phyloP scores from a whole-genome alignment of 2,797 vertebrate genomes.

The Clarias fuscus region DNA sequence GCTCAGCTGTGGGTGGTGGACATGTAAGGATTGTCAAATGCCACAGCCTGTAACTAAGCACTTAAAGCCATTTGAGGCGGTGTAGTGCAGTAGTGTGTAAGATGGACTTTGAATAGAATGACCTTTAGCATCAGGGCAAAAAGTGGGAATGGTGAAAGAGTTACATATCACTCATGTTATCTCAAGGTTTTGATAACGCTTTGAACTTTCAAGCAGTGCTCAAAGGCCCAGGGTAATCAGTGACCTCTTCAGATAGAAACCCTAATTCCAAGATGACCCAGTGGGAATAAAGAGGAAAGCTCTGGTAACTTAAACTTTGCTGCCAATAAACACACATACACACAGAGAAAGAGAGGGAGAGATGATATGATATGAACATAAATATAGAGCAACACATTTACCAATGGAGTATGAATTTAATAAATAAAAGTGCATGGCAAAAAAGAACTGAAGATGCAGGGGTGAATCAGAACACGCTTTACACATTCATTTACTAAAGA shows the following conservation, averaged over 20 bases:
- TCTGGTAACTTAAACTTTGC: neutral
- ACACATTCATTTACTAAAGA: neutral
- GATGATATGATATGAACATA: neutral
- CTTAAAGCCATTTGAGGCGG: neutral
- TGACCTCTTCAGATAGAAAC: constrained; percentile 1
- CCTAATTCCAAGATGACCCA: neutral
- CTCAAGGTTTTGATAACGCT: constrained; percentile 16
- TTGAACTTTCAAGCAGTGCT: neutral
- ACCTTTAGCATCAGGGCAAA: constrained; percentile 24
- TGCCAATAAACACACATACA: neutral
- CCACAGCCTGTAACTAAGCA: neutral
- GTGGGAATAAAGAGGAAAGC: constrained; percentile 6
- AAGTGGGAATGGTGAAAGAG: neutral
- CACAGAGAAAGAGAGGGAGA: neutral
- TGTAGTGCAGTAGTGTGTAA: constrained; percentile 1
- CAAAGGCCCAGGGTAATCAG: constrained; percentile 3
- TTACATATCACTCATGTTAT: neutral
- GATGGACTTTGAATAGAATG: constrained; percentile 5
- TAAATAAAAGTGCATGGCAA: neutral
- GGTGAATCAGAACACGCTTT: neutral
- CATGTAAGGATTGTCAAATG: constrained; percentile 6
- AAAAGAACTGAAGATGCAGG: neutral
- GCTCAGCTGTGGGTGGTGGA: neutral
- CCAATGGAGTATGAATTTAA: neutral
- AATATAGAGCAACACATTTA: neutral